A percentile compares a stretch with the other conserved stretches of the same genome.
These are phyloP conservation scores for Mythimna albipuncta DNA, from an alignment of 2,888 invertebrate species.

Conservation along the genomic window DNA sequence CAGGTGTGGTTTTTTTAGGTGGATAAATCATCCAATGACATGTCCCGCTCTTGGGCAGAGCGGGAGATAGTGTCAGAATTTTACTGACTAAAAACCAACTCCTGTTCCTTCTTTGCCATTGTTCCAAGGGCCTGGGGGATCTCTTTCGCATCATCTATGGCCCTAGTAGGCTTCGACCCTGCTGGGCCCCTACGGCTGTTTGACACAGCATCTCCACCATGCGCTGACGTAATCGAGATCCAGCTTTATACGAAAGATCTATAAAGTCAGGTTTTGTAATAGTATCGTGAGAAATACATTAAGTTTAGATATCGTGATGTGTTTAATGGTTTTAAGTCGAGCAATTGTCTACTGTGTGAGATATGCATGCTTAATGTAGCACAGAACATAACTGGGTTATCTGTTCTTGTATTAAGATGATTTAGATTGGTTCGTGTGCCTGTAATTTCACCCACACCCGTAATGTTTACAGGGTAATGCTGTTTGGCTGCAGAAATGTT, in stretches of 20 bases:
- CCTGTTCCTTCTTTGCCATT: too few species aligned
- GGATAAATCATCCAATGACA: too few species aligned
- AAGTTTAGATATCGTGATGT: constrained; percentile 57
- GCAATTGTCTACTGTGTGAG: constrained; percentile 55
- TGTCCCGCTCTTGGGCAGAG: too few species aligned
- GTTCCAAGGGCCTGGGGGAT: too few species aligned
- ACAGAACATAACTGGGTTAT: constrained; percentile 36
- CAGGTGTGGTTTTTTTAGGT: too few species aligned
- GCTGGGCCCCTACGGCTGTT: not conserved
- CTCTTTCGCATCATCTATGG: too few species aligned
- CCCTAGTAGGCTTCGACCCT: too few species aligned
- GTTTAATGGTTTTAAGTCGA: constrained; percentile 42
- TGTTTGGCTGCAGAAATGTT: constrained; percentile 2
- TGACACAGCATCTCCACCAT: constrained; percentile 13
- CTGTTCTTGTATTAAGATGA: constrained; percentile 41
- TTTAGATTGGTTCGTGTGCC: constrained; percentile 46
- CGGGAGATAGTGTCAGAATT: too few species aligned
- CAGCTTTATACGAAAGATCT: constrained; percentile 32
- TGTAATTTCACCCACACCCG: constrained; percentile 28
- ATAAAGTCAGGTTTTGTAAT: constrained; percentile 52
- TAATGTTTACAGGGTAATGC: constrained; percentile 9
- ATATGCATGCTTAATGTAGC: constrained; percentile 42
- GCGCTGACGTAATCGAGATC: constrained; percentile 38
- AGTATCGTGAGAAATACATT: constrained; percentile 56
- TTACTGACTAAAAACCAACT: too few species aligned